phyloP scores from a whole-genome alignment of 2,888 invertebrate species.

The Hemicrepidius hirtus region DNA sequence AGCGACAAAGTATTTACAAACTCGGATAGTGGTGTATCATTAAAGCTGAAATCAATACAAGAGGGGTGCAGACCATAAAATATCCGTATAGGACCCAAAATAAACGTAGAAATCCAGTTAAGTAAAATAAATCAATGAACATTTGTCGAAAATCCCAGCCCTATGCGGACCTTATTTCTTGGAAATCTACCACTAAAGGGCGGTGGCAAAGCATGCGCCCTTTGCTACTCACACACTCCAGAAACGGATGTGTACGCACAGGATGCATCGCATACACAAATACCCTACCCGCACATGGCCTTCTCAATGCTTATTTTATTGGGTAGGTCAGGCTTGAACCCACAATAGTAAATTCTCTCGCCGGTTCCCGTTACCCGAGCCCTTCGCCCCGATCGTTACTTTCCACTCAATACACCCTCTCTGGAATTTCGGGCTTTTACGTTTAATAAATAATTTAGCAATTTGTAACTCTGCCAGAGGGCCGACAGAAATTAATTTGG shows the following conservation, averaged over 20 bases:
- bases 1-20: not conserved
- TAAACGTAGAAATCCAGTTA: constrained; percentile 15
- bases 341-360: constrained; percentile 39
- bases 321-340: constrained; percentile 44
- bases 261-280: constrained; percentile 38
- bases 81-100: constrained; percentile 21
- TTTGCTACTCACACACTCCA: constrained; percentile 24
- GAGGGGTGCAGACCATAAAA: constrained; percentile 11
- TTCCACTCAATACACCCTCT: not conserved
- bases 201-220: constrained; percentile 56
- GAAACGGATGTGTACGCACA: constrained; percentile 43
- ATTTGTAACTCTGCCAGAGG: not conserved
- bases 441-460: constrained; percentile 22
- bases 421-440: constrained; percentile 15
- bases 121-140: constrained; percentile 52
- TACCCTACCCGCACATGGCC: constrained; percentile 47
- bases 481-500: too few species aligned
- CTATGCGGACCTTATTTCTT: constrained; percentile 44
- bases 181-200: constrained; percentile 51
- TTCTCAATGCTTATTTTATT: constrained; percentile 41
- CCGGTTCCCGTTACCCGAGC: constrained; percentile 42
- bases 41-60: constrained; percentile 34
- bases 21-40: not conserved
- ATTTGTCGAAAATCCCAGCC: constrained; percentile 53
- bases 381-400: constrained; percentile 36